Conservation (phyloP, 2,888 invertebrate genomes). For the Drosophila ochracea region DNA sequence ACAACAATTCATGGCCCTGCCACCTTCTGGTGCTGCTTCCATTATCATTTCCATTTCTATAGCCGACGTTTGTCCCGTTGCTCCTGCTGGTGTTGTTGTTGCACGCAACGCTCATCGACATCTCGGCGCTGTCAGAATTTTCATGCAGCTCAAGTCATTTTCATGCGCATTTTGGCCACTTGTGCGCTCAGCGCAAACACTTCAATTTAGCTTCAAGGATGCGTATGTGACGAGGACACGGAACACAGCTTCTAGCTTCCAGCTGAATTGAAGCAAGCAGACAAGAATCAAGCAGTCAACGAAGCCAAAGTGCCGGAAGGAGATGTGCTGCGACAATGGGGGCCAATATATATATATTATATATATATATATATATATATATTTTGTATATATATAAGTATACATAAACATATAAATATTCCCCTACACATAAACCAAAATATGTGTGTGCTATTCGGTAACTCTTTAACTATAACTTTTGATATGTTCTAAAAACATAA, state of each 20-base stretch:
- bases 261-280: slow-evolving; percentile 44
- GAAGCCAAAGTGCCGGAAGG: slow-evolving; percentile 73
- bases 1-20: background rate
- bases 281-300: slow-evolving; percentile 56
- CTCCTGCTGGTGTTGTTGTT: slow-evolving; percentile 8
- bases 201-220: slow-evolving; percentile 77
- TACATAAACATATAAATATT: slow-evolving; percentile 5
- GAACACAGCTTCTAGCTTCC: slow-evolving; percentile 3
- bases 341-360: slow-evolving; percentile 24
- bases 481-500: slow-evolving; percentile 76
- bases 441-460: slow-evolving; percentile 21
- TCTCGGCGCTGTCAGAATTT: slow-evolving; percentile 53
- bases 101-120: slow-evolving; percentile 18
- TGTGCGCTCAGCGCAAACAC: slow-evolving; percentile 76
- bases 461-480: slow-evolving; percentile 81
- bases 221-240: slow-evolving; percentile 46
- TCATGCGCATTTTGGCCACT: slow-evolving; percentile 78
- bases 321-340: slow-evolving; percentile 45
- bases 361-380: slow-evolving; percentile 18
- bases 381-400: slow-evolving; percentile 10
- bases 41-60: slow-evolving; percentile 37
- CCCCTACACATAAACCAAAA: background rate
- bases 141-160: slow-evolving; percentile 77
- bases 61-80: slow-evolving; percentile 35
- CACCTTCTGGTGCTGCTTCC: background rate